phyloP scores from a whole-genome alignment of 2,888 invertebrate genomes.

The Nomada ferruginata region DNA sequence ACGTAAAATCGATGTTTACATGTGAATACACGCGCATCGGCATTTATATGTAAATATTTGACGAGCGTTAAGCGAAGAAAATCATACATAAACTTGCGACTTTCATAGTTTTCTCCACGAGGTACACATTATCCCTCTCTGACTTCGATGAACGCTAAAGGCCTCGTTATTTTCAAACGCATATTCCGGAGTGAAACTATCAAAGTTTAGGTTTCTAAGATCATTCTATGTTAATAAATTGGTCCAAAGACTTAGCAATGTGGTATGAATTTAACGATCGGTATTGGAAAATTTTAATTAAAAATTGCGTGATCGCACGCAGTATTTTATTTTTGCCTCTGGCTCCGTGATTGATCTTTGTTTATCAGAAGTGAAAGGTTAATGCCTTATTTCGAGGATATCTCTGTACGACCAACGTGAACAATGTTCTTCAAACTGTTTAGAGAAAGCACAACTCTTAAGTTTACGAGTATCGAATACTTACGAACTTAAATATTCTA shows the following conservation, averaged over 20 bases:
- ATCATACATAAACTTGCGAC: conserved; percentile 39
- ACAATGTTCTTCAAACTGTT: too few species aligned
- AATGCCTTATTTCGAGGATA: not conserved
- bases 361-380: not conserved
- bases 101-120: conserved; percentile 34
- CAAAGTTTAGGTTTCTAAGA: conserved; percentile 20
- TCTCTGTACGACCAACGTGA: conserved; percentile 2
- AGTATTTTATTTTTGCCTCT: not conserved
- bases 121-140: conserved; percentile 19
- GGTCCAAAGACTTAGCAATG: conserved; percentile 14
- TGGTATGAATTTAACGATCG: conserved; percentile 13
- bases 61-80: conserved; percentile 62
- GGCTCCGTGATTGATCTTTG: not conserved
- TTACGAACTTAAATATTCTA: not conserved
- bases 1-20: conserved; percentile 60
- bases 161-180: conserved; percentile 33
- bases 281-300: not conserved
- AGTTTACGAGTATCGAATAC: too few species aligned
- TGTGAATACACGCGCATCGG: conserved; percentile 53
- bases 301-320: conserved; percentile 1
- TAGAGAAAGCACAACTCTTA: too few species aligned
- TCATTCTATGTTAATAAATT: conserved; percentile 13
- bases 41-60: conserved; percentile 59
- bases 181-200: conserved; percentile 17
- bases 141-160: conserved; percentile 22